These are phyloP conservation scores for Eidolon dupreanum DNA, from an alignment of 2,797 vertebrate species.

Conservation along the genomic window DNA sequence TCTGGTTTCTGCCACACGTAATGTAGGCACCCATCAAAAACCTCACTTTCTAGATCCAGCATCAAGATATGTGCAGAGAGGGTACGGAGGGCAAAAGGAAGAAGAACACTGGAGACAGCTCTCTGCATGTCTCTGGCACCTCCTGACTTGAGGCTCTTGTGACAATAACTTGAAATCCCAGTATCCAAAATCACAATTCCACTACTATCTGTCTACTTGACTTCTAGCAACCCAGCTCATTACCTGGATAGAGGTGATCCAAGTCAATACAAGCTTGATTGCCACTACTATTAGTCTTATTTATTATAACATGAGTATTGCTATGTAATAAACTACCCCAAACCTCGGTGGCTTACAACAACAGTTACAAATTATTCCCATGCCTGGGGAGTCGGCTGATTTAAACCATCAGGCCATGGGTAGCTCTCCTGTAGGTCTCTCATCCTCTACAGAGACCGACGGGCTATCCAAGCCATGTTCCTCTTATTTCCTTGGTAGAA, in stretches of 20 bases:
- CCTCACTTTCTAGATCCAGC: neutral
- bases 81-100: fast-evolving
- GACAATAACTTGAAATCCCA: neutral
- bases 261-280: too few species aligned
- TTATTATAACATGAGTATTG: neutral
- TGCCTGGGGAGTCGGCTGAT: neutral
- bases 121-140: neutral
- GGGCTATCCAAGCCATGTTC: too few species aligned
- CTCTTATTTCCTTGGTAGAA: neutral
- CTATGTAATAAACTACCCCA: neutral
- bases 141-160: neutral
- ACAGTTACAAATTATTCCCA: neutral
- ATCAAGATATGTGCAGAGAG: neutral
- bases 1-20: neutral
- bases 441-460: neutral
- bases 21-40: neutral
- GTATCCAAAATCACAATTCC: neutral
- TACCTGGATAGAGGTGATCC: too few species aligned
- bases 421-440: neutral
- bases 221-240: neutral
- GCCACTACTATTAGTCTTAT: too few species aligned
- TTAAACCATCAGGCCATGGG: neutral
- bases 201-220: neutral
- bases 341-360: neutral
- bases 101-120: fast-evolving